phyloP scores from a whole-genome alignment of 1,140 invertebrate genomes.

The Ceratina calcarata region DNA sequence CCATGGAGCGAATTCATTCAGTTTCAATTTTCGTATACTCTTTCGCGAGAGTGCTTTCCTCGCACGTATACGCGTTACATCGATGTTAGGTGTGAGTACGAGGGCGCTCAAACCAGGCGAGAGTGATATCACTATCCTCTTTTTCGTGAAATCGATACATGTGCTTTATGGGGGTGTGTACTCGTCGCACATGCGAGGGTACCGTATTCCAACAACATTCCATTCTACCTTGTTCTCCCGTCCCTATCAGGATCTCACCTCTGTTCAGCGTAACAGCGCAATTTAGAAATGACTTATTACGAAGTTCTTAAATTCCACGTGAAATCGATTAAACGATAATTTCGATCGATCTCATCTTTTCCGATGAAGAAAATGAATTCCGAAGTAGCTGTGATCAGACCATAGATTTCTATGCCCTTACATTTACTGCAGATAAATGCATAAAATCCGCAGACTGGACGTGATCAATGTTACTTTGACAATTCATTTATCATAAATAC shows the following conservation, averaged over 20 bases:
- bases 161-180: constrained; percentile 1
- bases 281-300: too few relatives aligned
- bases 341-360: too few relatives aligned
- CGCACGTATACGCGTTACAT: constrained; percentile 10
- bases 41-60: neutral
- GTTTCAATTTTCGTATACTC: neutral
- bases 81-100: constrained; percentile 45
- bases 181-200: neutral
- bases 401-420: too few relatives aligned
- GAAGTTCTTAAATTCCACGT: too few relatives aligned
- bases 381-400: too few relatives aligned
- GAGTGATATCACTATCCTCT: constrained; percentile 34
- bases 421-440: too few relatives aligned
- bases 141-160: constrained; percentile 57
- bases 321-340: too few relatives aligned
- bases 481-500: neutral
- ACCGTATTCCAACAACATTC: constrained; percentile 13
- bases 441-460: too few relatives aligned
- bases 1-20: neutral
- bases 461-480: neutral
- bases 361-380: too few relatives aligned
- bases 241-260: neutral
- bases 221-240: neutral
- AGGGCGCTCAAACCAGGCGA: constrained; percentile 21
- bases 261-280: too few relatives aligned